A percentile compares a stretch with the other conserved stretches of the same genome.
These are phyloP conservation scores for Eospalax fontanierii DNA, from an alignment of 2,797 vertebrate species.

Conservation along the genomic window DNA sequence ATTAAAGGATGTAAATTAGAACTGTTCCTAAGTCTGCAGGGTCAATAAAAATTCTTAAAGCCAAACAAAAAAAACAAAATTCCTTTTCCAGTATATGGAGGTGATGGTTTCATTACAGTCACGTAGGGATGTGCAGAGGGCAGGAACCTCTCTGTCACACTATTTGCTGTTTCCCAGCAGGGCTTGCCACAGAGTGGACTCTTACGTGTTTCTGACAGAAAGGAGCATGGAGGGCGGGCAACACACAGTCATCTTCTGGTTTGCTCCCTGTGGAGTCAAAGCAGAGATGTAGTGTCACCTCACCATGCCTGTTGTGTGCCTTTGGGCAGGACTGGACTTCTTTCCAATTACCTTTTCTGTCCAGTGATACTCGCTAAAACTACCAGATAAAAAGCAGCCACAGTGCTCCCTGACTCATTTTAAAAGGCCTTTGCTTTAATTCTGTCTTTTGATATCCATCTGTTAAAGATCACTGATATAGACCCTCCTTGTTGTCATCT, in stretches of 20 bases:
- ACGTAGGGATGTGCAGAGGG: not conserved
- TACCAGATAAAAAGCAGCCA: not conserved
- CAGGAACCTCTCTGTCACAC: not conserved
- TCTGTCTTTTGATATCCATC: not conserved
- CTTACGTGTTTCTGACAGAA: not conserved
- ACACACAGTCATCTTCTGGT: not conserved
- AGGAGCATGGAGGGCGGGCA: not conserved
- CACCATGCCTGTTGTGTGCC: not conserved
- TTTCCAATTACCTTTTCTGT: not conserved
- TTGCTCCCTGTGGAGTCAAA: not conserved
- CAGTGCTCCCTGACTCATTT: not conserved
- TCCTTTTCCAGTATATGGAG: not conserved
- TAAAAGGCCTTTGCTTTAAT: not conserved
- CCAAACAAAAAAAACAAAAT: not conserved
- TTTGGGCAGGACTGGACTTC: not conserved
- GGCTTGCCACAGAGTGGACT: not conserved
- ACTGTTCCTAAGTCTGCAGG: not conserved
- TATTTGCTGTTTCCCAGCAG: not conserved
- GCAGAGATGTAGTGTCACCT: not conserved
- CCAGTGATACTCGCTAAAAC: not conserved
- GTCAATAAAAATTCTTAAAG: not conserved
- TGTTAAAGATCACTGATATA: not conserved
- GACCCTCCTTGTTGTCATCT: not conserved
- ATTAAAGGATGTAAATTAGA: constrained; percentile 12
- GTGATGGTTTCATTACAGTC: not conserved